Percentiles rank a stretch among this genome's conserved stretches.
phyloP scores from a whole-genome alignment of 2,888 invertebrate species.

The Ochropleura plecta region DNA sequence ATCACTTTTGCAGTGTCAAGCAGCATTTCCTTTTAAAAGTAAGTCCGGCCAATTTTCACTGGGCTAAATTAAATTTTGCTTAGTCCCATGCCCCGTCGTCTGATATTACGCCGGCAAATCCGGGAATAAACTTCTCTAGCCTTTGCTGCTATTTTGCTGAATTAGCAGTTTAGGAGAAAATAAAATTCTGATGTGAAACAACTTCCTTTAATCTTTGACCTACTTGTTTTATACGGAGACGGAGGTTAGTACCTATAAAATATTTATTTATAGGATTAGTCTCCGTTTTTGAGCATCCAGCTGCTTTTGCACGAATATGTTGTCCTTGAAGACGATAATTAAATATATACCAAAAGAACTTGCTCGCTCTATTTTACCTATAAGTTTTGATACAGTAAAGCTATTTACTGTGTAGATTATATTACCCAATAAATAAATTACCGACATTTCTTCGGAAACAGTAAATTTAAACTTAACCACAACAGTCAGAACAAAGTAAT shows the following conservation, averaged over 20 bases:
- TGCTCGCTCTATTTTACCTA: background rate
- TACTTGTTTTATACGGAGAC: conserved; percentile 35
- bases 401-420: background rate
- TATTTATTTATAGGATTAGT: conserved; percentile 35
- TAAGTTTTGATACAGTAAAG: background rate
- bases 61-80: conserved; percentile 69
- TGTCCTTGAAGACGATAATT: conserved; percentile 13
- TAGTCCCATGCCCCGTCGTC: conserved; percentile 65
- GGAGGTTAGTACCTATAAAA: conserved; percentile 33
- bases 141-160: conserved; percentile 60
- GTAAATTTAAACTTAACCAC: conserved; percentile 26
- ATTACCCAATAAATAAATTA: background rate
- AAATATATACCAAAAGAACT: conserved; percentile 3
- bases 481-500: conserved; percentile 49
- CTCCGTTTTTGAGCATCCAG: conserved; percentile 10
- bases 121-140: conserved; percentile 65
- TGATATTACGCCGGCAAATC: conserved; percentile 62
- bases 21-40: conserved; percentile 58
- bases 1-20: conserved; percentile 59
- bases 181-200: conserved; percentile 41
- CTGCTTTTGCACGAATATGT: conserved; percentile 30
- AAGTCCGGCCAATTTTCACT: conserved; percentile 63
- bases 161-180: conserved; percentile 56
- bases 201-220: conserved; percentile 58
- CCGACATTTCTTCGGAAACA: conserved; percentile 1